Evolutionary conservation across 2,797 vertebrate species (phyloP), one percentile per base, ranked within the genome.

Genomic region (Eulemur rubriventer): DNA sequence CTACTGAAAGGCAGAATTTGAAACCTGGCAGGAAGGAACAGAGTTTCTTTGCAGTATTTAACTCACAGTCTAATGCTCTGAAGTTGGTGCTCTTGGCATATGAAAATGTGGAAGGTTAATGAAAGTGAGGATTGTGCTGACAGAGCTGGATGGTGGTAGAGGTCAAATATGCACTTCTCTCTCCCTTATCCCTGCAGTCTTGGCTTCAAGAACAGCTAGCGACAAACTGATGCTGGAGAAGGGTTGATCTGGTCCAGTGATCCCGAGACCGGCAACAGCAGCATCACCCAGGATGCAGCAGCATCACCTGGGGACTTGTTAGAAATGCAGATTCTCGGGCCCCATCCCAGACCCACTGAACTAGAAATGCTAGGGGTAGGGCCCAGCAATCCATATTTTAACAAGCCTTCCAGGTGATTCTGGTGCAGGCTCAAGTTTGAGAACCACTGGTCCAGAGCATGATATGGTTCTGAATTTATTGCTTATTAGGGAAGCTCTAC

Each of bases 1-100:
- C 88, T 33, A 61, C 50, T 69, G 12, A 92, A 95, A 96, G 65
- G 69, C 76, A 86, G 79, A 84, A 83, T 84, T 38, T 90, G 81
- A 80, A 80, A 78, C 76, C 91, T 97, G 30, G 70, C 35, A 75
- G 76, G 69, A 75, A 84, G 41, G 48, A 76, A 8, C 52, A 35
- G 38, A 63, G 35, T 69, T 81, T 72, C 70, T 92, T 91, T 80
- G 22, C n/a, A 76, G 84, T n/a, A 33, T 48, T 89, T 67, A 90
- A 84, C 41, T 90, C 35, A 65, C 67, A 92, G 55, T 35, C 55
- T 65, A 35, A 30, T 41, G 61, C 85, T 88, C 85, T 90, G 63
- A 90, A 65, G 91, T 81, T 24, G 52, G 26, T 86, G 63, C 38
- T 67, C 41, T 72, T 95, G 65, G 85, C 67, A 50, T 24, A 35